Percentiles rank a stretch among this genome's conserved stretches.
These are phyloP conservation scores for Neoseiulus cucumeris DNA, from an alignment of 1,140 invertebrate genomes.

Conservation along the genomic window DNA sequence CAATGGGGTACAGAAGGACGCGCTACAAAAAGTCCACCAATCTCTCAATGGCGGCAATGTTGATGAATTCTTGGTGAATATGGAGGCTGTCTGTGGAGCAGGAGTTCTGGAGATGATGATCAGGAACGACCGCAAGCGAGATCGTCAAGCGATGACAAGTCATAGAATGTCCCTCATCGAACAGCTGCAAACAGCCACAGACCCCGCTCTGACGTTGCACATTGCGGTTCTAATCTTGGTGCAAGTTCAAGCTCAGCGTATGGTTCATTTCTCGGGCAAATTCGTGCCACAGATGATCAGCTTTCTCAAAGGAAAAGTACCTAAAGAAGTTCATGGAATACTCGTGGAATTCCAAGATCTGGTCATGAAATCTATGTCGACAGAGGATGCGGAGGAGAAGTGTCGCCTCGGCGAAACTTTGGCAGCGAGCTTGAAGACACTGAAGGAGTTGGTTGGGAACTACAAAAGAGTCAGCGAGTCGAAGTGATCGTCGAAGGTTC, in stretches of 20 bases:
- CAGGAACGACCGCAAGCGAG: constrained; percentile 70
- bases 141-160: constrained; percentile 46
- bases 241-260: constrained; percentile 47
- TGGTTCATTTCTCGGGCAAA: constrained; percentile 72
- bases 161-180: constrained; percentile 60
- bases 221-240: constrained; percentile 57
- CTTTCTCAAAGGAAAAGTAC: constrained; percentile 46
- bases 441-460: constrained; percentile 35
- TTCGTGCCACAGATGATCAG: constrained; percentile 59
- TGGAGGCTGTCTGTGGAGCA: constrained; percentile 45
- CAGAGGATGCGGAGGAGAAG: constrained; percentile 28
- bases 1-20: constrained; percentile 39
- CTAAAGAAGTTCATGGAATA: constrained; percentile 37
- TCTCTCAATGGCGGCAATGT: constrained; percentile 27
- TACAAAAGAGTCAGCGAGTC: constrained; percentile 24
- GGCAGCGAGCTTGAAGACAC: constrained; percentile 27
- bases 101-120: constrained; percentile 52
- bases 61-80: constrained; percentile 52
- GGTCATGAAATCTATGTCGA: constrained; percentile 39
- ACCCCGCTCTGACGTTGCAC: constrained; percentile 64
- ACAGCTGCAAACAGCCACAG: constrained; percentile 43
- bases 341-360: constrained; percentile 50
- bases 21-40: constrained; percentile 26
- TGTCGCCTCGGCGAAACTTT: constrained; percentile 27
- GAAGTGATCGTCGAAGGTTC: not conserved